Percentiles rank a stretch among this genome's conserved stretches.
Evolutionary conservation across 2,888 invertebrate species (phyloP).

Genomic region (Hirtodrosophila histrioides): DNA sequence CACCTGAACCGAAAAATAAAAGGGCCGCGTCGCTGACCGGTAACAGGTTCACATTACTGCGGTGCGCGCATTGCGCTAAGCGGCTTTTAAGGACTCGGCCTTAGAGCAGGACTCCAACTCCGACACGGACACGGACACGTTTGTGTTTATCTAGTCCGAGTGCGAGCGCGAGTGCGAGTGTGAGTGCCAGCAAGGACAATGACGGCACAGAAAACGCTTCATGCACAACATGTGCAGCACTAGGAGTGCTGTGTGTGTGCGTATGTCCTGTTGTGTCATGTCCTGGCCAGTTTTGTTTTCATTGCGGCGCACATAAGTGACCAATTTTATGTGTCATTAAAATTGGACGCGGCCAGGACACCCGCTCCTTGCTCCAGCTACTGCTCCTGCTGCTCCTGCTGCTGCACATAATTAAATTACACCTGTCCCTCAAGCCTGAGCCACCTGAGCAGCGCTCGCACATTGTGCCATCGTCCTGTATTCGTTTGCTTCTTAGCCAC

Average conservation of each 20-base stretch:
- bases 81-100: conserved; percentile 75
- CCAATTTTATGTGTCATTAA: conserved; percentile 82
- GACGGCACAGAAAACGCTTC: conserved; percentile 67
- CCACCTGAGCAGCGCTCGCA: conserved; percentile 1
- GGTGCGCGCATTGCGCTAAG: conserved; percentile 57
- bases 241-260: conserved; percentile 11
- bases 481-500: conserved; percentile 14
- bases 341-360: conserved; percentile 68
- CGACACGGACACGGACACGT: conserved; percentile 30
- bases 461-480: conserved; percentile 13
- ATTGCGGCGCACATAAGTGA: conserved; percentile 78
- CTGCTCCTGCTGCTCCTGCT: conserved; percentile 3
- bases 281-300: conserved; percentile 79
- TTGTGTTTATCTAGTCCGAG: conserved; percentile 66
- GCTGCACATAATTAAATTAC: conserved; percentile 77
- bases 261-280: conserved; percentile 64
- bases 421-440: conserved; percentile 64
- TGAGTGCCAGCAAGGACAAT: conserved; percentile 53
- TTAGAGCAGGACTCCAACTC: conserved; percentile 18
- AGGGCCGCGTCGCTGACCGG: conserved; percentile 18
- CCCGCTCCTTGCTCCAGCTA: conserved; percentile 11
- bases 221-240: conserved; percentile 63
- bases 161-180: conserved; percentile 11
- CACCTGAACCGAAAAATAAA: conserved; percentile 44
- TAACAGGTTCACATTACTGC: conserved; percentile 72